Evolutionary conservation across 1,140 invertebrate species (phyloP).

Genomic region (Halictus rubicundus): DNA sequence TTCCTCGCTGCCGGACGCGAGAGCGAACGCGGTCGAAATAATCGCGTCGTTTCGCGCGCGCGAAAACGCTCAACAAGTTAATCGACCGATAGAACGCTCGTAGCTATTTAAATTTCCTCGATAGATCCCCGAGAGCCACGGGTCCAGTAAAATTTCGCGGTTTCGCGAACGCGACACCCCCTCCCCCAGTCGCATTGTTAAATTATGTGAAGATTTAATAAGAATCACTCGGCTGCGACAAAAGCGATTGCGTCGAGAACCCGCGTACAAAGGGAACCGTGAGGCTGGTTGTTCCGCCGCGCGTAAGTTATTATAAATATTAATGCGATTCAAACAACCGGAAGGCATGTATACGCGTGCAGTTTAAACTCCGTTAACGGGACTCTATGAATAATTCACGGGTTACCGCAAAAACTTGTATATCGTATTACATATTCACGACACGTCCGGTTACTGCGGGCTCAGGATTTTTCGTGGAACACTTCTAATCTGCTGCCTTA

Average conservation of each 20-base stretch:
- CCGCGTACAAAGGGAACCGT: background rate
- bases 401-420: slow-evolving; percentile 31
- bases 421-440: slow-evolving; percentile 37
- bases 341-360: slow-evolving; percentile 4
- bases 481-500: background rate
- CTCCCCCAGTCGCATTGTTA: background rate
- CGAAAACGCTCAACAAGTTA: background rate
- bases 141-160: too few relatives aligned
- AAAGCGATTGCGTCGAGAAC: background rate
- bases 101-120: background rate
- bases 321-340: slow-evolving; percentile 17
- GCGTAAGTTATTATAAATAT: slow-evolving; percentile 34
- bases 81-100: background rate
- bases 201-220: slow-evolving; percentile 23
- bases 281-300: background rate
- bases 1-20: background rate
- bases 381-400: slow-evolving; percentile 42
- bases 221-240: slow-evolving; percentile 1
- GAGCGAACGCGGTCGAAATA: too few relatives aligned
- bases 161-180: background rate
- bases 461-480: slow-evolving; percentile 34
- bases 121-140: background rate
- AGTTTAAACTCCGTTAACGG: slow-evolving; percentile 36
- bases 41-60: too few relatives aligned
- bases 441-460: slow-evolving; percentile 25